Evolutionary conservation across 2,888 invertebrate genomes (phyloP), one percentile per base, ranked within the genome.

Genomic region (Drosophila leonis): DNA sequence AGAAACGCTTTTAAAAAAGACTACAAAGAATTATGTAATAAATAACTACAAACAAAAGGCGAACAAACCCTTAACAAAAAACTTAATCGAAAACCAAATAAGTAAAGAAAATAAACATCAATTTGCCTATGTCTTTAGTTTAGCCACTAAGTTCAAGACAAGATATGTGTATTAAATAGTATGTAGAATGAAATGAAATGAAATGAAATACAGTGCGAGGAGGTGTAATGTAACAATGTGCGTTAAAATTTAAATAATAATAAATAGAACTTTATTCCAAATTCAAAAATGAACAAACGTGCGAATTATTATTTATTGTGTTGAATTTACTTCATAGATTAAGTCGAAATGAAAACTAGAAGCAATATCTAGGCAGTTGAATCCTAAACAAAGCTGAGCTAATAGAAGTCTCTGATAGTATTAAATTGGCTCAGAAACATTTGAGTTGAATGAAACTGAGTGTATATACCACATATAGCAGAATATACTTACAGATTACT

Each of bases 111-210:
- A 68, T 24, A 72, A 68, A 79, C 69, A 80, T 78, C 66, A 65
- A 82, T 78, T 49, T 80, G 89, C 82, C 82, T 89, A 75, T 44
- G 72, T 81, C 73, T 84, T 87, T 87, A 87, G 84, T 87, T 88
- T 82, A 85, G 87, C 73, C 37, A 71, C 70, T 88, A 84, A 88
- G 88, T 88, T 84, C 88, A 83, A 86, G 87, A 84, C 78, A 83
- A 83, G 77, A 67, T 74, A 83, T 77, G 82, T 88, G 84, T 86
- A 88, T 88, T 85, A 88, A 85, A 80, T 85, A 88, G 84, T 87
- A 63, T 87, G 80, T 85, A 85, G 88, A 76, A 62, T 42, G 73
- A 74, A 59, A 63, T 42, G 71, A 73, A 56, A 62, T 51, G 24
- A 42, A 41, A 18, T 41, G 41, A 46, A 46, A 48, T 29, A 48